These are phyloP conservation scores for Dendroctonus valens DNA, from an alignment of 1,140 invertebrate species.

Conservation along the genomic window DNA sequence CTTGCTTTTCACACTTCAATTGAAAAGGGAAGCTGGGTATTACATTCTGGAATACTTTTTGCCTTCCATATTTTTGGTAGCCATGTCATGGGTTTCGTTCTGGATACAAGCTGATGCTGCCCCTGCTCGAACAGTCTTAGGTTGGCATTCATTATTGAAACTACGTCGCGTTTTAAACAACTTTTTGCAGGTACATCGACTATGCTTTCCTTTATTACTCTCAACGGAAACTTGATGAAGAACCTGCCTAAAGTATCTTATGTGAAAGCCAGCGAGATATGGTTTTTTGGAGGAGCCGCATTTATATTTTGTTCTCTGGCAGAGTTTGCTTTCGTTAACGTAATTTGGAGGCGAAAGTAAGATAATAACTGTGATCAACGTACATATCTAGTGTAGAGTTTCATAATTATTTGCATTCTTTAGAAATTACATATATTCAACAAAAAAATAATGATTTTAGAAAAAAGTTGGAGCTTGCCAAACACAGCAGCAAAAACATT, in stretches of 20 bases:
- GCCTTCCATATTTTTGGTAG: conserved; percentile 83
- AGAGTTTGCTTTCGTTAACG: conserved; percentile 89
- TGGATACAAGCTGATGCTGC: conserved; percentile 88
- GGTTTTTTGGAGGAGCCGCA: conserved; percentile 80
- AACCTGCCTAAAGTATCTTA: conserved; percentile 86
- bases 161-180: no score
- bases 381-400: no score
- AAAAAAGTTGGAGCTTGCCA: conserved; percentile 77
- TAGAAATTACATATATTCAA: no score
- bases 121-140: conserved; percentile 75
- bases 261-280: conserved; percentile 85
- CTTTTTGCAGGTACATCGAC: conserved; percentile 68
- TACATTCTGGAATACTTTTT: conserved; percentile 89
- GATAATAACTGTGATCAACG: conserved; percentile 36
- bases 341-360: conserved; percentile 80
- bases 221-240: conserved; percentile 77
- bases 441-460: conserved; percentile 51
- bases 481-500: conserved; percentile 80
- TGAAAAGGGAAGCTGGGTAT: conserved; percentile 79
- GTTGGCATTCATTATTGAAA: conserved; percentile 47
- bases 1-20: conserved; percentile 71
- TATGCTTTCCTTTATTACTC: conserved; percentile 82
- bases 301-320: conserved; percentile 84
- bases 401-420: no score
- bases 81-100: conserved; percentile 88